Evolutionary conservation across 2,113 vertebrate genomes (phyloP).

Genomic region (Plotosus lineatus): DNA sequence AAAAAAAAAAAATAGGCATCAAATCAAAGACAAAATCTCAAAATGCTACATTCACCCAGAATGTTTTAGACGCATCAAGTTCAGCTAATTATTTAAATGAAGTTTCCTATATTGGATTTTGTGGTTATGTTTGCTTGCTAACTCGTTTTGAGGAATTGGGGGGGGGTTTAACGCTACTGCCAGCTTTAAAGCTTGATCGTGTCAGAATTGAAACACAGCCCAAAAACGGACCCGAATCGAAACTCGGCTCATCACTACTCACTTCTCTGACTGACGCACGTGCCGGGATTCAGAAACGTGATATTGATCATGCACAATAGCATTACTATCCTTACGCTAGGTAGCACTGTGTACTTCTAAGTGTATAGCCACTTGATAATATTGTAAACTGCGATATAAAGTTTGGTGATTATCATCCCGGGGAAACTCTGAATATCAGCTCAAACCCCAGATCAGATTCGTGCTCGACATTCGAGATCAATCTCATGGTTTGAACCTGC

Average conservation of each 20-base stretch:
- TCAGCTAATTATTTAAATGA: background rate
- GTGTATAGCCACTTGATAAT: background rate
- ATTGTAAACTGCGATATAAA: background rate
- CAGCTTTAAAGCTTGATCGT: background rate
- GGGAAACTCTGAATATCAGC: background rate
- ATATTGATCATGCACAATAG: background rate
- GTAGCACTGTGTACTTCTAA: background rate
- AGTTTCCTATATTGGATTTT: background rate
- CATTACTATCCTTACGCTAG: background rate
- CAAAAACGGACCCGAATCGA: background rate
- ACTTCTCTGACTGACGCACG: background rate
- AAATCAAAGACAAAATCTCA: background rate
- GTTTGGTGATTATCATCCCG: background rate
- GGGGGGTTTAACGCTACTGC: background rate
- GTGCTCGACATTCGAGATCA: background rate
- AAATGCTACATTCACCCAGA: background rate
- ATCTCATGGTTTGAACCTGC: background rate
- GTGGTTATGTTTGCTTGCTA: background rate
- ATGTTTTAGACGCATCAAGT: background rate
- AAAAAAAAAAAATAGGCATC: no score
- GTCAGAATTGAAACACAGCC: background rate
- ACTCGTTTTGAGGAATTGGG: background rate
- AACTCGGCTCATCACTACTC: background rate
- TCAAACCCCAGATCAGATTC: background rate
- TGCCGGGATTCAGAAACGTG: background rate